Base-by-base conservation (phyloP, 1,140 invertebrate genomes). In the Drosophila hydei region DNA sequence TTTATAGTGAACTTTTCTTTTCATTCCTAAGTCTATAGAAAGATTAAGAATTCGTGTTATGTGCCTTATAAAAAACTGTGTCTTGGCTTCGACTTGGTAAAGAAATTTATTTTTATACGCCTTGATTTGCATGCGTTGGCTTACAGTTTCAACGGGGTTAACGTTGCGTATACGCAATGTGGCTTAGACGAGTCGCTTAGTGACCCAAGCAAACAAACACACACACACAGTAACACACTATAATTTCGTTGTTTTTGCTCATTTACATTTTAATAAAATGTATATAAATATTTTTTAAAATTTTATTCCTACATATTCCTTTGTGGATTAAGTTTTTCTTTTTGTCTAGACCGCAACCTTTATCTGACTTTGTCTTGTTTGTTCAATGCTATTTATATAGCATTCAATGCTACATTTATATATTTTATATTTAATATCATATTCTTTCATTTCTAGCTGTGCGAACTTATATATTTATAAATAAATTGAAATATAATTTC, bases 251-350 rank as follows among this genome's bases (percentile, higher is more conserved):
- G n/a, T n/a, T 45, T 63, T 63, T 52, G 52, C 52, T 64, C 55
- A 64, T 64, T 38, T 55, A 7, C 23, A 47, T 45, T 64, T 62
- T 61, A 23, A 23, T 23, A 23, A 23, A 23, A 23, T 23, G 4
- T 3, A 23, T 3, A 4, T 3, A 23, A 23, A 4, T n/a, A n/a
- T n/a, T n/a, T n/a, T n/a, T n/a, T n/a, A n/a, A 23, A 23, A 23
- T 40, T 30, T 12, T 23, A 16, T 16, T 36, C 47, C 33, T 51
- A 18, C 47, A 30, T 30, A 45, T 67, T 67, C 70, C 45, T 67
- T 55, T 72, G 56, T 56, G 62, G 70, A 54, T 67, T 60, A 72
- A 72, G 70, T 23, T 23, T 72, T 62, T 67, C 70, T 62, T 60
- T 67, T 60, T 67, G 47, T 72, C 36, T 47, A n/a, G n/a, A n/a